Percentiles rank a stretch among this genome's conserved stretches.
Conservation (phyloP, 2,888 invertebrate species). For the Drosophila nigritarsus region DNA sequence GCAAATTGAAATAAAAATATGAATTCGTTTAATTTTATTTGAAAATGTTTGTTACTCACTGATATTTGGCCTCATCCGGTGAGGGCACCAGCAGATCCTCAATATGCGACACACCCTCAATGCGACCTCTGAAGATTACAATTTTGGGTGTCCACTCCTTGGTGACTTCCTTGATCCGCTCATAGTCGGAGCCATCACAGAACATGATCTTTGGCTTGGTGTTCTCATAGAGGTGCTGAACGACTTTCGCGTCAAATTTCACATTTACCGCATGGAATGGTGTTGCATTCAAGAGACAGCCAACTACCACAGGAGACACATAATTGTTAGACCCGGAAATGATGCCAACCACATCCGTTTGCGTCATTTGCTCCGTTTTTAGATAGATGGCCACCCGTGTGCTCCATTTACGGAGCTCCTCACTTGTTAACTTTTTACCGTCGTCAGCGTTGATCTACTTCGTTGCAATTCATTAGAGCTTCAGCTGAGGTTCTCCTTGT, state of each 20-base stretch:
- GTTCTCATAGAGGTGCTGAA: conserved; percentile 41
- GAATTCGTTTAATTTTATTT: neutral
- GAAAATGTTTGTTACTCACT: conserved; percentile 29
- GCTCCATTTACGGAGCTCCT: conserved; percentile 37
- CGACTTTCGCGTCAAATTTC: conserved; percentile 32
- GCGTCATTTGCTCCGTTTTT: conserved; percentile 48
- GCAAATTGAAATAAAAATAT: neutral
- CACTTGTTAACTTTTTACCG: conserved; percentile 41
- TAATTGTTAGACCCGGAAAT: conserved; percentile 44
- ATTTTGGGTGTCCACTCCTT: conserved; percentile 54
- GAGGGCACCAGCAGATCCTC: conserved; percentile 51
- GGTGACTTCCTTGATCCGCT: conserved; percentile 54
- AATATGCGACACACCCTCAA: conserved; percentile 46
- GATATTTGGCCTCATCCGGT: conserved; percentile 33
- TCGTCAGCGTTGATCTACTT: conserved; percentile 53
- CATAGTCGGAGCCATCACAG: conserved; percentile 62
- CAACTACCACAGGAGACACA: conserved; percentile 36
- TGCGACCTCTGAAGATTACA: conserved; percentile 44
- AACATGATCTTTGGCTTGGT: conserved; percentile 73
- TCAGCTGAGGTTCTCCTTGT: neutral
- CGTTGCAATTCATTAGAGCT: conserved; percentile 10
- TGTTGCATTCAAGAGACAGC: conserved; percentile 52
- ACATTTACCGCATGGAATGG: conserved; percentile 63
- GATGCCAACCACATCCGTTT: conserved; percentile 50
- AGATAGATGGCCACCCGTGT: conserved; percentile 50